Base-by-base conservation (phyloP, 2,797 vertebrate species). In the Smutsia gigantea region DNA sequence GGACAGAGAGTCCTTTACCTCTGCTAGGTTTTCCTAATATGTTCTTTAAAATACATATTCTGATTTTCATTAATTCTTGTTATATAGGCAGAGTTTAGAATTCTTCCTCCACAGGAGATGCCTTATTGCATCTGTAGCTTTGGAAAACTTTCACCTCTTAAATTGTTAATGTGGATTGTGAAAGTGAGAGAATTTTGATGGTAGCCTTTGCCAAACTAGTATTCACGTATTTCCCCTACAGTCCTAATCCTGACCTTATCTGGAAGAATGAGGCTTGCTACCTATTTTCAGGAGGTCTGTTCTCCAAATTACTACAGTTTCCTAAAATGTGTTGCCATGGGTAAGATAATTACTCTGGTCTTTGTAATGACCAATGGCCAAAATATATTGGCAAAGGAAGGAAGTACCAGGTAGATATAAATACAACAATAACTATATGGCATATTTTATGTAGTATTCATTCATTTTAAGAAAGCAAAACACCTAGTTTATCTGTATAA, bases 81-180 rank as follows among this genome's bases (percentile, higher is more conserved):
- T 39, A 27, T 7, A 61, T 37, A 90, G 79, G 57, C n/a, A 55
- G 74, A 64, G n/a, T 84, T 85, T 66, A 15, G 55, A 74, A 57
- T 85, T 64, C 46, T 88, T 96, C 37, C 59, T 79, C n/a, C 15
- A 46, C 23, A 88, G 63, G 63, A 46, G 87, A 10, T 18, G 12
- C 51, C 55, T 94, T 74, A 66, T 18, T 71, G 27, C 10, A 0
- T 57, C 68, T 77, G n/a, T 15, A 53, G 39, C 17, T 77, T 89
- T 42, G 69, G 87, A 92, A 93, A 89, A 74, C 37, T 8, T 71
- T 93, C 37, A 14, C 64, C 69, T 93, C 95, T 93, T 51, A 79
- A 69, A 78, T 88, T 57, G 27, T 75, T 97, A 71, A 68, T 59
- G 61, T 97, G 77, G 31, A 75, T 61, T 79, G 77, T 61, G 78